Evolutionary conservation across 1,140 invertebrate species (phyloP).

Genomic region (Drosophila lini): DNA sequence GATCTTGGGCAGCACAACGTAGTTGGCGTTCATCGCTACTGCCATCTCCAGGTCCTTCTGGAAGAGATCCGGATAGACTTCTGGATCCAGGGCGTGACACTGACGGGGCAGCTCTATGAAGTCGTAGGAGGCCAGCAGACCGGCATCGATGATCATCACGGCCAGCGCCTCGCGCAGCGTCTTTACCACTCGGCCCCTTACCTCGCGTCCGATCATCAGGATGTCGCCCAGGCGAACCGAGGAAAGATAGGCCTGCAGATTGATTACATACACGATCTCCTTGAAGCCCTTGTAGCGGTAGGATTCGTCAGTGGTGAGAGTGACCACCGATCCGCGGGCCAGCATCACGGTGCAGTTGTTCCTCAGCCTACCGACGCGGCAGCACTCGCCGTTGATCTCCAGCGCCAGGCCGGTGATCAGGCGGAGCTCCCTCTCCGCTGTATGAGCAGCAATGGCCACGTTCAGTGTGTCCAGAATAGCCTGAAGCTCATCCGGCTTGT

Average conservation of each 20-base stretch:
- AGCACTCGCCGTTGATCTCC: slow-evolving; percentile 76
- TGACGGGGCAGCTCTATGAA: slow-evolving; percentile 77
- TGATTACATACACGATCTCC: slow-evolving; percentile 74
- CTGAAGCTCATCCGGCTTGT: slow-evolving; percentile 59
- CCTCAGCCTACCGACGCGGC: slow-evolving; percentile 68
- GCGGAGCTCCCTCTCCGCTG: slow-evolving; percentile 43
- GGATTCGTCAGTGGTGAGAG: slow-evolving; percentile 60
- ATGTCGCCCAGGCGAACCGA: slow-evolving; percentile 60
- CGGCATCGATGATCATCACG: slow-evolving; percentile 68
- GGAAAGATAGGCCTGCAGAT: slow-evolving; percentile 62
- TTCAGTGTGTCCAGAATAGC: slow-evolving; percentile 58
- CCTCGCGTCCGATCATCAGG: slow-evolving; percentile 60
- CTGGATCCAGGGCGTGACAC: slow-evolving; percentile 51
- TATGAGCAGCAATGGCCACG: slow-evolving; percentile 48
- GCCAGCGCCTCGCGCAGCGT: slow-evolving; percentile 66
- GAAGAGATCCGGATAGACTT: slow-evolving; percentile 47
- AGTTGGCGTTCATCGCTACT: slow-evolving; percentile 52
- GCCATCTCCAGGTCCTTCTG: slow-evolving; percentile 53
- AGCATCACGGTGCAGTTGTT: slow-evolving; percentile 74
- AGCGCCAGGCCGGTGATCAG: slow-evolving; percentile 63
- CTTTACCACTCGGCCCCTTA: slow-evolving; percentile 69
- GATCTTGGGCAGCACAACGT: slow-evolving; percentile 70
- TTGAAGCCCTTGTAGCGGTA: slow-evolving; percentile 68
- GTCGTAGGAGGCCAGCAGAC: slow-evolving; percentile 70
- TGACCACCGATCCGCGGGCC: slow-evolving; percentile 55